These are phyloP conservation scores for Platycnemis pennipes DNA, from an alignment of 2,888 invertebrate species.

Conservation along the genomic window DNA sequence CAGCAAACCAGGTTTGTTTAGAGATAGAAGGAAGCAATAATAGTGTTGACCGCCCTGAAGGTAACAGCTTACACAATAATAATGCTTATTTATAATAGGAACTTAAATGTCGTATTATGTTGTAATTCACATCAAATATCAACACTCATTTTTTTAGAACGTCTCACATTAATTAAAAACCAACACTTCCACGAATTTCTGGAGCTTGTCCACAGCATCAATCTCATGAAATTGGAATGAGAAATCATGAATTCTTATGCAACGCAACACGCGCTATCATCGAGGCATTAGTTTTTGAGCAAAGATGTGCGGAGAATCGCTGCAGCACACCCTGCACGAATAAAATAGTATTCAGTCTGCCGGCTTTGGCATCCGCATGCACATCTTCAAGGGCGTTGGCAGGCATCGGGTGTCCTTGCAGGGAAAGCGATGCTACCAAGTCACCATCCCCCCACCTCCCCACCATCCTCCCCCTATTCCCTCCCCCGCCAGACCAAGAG, in stretches of 20 bases:
- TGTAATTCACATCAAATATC: too few relatives aligned
- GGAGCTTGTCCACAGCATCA: background rate
- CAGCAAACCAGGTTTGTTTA: too few relatives aligned
- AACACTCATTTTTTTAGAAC: too few relatives aligned
- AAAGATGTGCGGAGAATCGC: background rate
- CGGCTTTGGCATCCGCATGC: background rate
- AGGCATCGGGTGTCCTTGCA: constrained; percentile 54
- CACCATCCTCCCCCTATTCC: background rate
- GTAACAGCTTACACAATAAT: too few relatives aligned
- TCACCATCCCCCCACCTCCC: background rate
- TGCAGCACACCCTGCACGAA: background rate
- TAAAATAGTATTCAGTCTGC: background rate
- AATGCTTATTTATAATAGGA: too few relatives aligned
- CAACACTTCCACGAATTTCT: too few relatives aligned
- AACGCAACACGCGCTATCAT: constrained; percentile 8
- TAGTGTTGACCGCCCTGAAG: too few relatives aligned
- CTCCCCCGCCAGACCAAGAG: background rate
- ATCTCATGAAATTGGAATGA: background rate
- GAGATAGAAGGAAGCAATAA: too few relatives aligned
- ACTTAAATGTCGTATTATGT: too few relatives aligned
- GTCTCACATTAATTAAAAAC: too few relatives aligned
- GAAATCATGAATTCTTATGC: background rate
- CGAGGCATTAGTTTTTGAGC: background rate
- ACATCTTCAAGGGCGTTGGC: constrained; percentile 55
- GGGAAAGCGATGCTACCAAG: constrained; percentile 18